phyloP scores from a whole-genome alignment of 2,113 vertebrate genomes.

The Mobula hypostoma region DNA sequence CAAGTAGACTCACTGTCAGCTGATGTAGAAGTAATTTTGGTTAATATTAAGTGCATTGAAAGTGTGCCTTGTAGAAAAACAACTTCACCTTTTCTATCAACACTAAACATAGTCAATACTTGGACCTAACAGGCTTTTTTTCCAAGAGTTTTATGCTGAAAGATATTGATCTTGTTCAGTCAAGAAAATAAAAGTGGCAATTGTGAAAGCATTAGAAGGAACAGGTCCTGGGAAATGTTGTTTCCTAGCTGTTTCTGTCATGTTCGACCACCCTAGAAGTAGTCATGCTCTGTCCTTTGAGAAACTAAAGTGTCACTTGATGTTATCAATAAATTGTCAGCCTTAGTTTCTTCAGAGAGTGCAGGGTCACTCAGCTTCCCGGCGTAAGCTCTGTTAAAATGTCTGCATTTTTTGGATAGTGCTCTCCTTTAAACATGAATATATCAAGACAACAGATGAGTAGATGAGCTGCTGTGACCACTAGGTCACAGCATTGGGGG shows the following conservation, averaged over 20 bases:
- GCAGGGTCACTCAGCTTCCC: constrained; percentile 44
- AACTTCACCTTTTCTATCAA: constrained; percentile 48
- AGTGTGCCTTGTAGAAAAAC: constrained; percentile 40
- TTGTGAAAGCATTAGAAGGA: constrained; percentile 43
- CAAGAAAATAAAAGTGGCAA: constrained; percentile 55
- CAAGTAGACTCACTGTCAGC: not conserved
- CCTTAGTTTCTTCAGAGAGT: constrained; percentile 43
- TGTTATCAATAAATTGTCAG: constrained; percentile 65
- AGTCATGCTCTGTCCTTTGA: constrained; percentile 40
- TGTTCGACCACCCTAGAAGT: constrained; percentile 41
- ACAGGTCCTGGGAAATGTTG: constrained; percentile 39
- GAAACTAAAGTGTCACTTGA: constrained; percentile 60
- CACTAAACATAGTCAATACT: constrained; percentile 51
- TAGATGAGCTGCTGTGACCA: constrained; percentile 29
- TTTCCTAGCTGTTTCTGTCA: not conserved
- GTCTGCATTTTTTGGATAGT: constrained; percentile 40
- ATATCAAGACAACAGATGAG: constrained; percentile 29
- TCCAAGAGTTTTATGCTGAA: constrained; percentile 47
- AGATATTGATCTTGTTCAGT: constrained; percentile 56
- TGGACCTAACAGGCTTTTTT: constrained; percentile 42
- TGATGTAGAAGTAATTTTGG: constrained; percentile 27
- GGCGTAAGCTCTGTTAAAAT: constrained; percentile 40
- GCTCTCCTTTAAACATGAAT: constrained; percentile 43
- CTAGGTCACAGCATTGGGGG: not conserved
- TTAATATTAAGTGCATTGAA: constrained; percentile 1